phyloP scores from a whole-genome alignment of 2,113 vertebrate genomes.

The Chroicocephalus ridibundus region DNA sequence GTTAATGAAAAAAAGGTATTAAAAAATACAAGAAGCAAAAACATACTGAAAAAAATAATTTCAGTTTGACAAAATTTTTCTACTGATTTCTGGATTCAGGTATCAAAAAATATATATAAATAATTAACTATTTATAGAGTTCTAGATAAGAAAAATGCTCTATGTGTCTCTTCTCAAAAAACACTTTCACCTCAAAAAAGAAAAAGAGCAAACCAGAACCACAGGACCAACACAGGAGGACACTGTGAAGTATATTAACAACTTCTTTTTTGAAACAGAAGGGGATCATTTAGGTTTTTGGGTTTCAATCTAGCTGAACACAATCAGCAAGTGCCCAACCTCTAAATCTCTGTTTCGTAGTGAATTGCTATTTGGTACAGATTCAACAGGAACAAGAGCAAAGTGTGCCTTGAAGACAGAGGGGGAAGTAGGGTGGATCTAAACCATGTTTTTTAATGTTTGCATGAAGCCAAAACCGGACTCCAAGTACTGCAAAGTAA shows the following conservation, averaged over 20 bases:
- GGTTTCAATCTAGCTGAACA: not conserved
- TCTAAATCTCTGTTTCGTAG: not conserved
- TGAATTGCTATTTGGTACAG: not conserved
- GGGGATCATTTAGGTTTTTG: not conserved
- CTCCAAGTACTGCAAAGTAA: not conserved
- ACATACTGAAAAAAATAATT: not conserved
- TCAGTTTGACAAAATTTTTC: not conserved
- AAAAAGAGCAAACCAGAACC: not conserved
- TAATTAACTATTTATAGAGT: not conserved
- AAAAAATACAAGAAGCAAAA: not conserved
- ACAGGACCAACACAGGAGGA: not conserved
- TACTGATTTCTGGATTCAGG: not conserved
- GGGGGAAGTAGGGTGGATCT: not conserved
- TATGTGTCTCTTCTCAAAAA: not conserved
- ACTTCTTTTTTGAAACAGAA: not conserved
- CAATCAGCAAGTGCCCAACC: not conserved
- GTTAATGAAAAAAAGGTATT: not conserved
- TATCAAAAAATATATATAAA: not conserved
- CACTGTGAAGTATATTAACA: not conserved
- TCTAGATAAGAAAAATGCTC: not conserved
- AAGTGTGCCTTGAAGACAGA: not conserved
- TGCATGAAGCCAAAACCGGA: not conserved
- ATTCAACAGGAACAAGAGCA: not conserved
- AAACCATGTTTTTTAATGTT: not conserved
- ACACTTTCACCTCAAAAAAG: not conserved